Conservation (phyloP, 2,113 vertebrate species). For the Amphiprion percula region DNA sequence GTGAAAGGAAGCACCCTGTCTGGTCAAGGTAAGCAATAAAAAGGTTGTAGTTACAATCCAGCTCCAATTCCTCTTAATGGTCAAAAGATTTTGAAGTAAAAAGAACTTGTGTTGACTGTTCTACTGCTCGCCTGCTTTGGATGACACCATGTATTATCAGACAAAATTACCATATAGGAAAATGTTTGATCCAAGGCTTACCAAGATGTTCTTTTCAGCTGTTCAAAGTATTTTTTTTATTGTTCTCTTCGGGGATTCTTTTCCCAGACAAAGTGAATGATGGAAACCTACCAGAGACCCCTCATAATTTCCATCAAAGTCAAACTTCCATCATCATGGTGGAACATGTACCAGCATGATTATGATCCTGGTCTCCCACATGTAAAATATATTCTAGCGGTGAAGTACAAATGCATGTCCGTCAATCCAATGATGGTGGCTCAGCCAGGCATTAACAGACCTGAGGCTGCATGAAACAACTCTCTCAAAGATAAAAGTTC, state of each 20-base stretch:
- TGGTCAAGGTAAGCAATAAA: constrained; percentile 64
- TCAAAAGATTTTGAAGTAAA: constrained; percentile 31
- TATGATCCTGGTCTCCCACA: not conserved
- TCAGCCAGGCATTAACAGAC: constrained; percentile 41
- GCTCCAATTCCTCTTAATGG: constrained; percentile 16
- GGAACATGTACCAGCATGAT: not conserved
- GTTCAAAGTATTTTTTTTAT: constrained; percentile 19
- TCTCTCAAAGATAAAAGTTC: constrained; percentile 70
- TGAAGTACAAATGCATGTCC: not conserved
- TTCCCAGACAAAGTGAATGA: constrained; percentile 16
- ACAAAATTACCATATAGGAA: not conserved
- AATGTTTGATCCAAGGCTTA: constrained; percentile 1
- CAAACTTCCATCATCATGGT: not conserved
- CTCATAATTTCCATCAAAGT: constrained; percentile 4
- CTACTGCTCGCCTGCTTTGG: not conserved
- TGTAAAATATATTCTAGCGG: not conserved
- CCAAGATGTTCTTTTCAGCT: constrained; percentile 23
- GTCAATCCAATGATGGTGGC: constrained; percentile 13
- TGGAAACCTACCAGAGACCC: not conserved
- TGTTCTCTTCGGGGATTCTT: constrained; percentile 12
- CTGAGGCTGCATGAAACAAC: constrained; percentile 46
- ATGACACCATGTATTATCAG: not conserved
- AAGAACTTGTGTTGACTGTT: constrained; percentile 3
- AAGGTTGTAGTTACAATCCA: constrained; percentile 17
- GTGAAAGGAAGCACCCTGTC: constrained; percentile 44